Conservation (phyloP, 2,888 invertebrate genomes). For the Nowickia ferox region DNA sequence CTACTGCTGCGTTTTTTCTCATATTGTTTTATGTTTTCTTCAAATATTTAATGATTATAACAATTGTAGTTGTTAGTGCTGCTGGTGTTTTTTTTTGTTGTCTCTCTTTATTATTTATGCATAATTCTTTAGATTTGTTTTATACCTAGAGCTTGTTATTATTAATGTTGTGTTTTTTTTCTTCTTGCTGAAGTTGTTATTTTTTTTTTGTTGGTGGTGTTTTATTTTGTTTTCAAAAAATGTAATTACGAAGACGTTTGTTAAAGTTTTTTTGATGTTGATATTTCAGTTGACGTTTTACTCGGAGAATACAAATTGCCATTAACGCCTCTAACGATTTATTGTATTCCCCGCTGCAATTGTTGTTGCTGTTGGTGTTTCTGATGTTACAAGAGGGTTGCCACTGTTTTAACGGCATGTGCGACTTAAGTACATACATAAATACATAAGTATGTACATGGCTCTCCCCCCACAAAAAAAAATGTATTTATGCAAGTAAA, state of each 20-base stretch:
- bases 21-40: conserved; percentile 20
- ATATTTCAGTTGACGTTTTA: conserved; percentile 71
- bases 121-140: conserved; percentile 61
- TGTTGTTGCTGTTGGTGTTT: conserved; percentile 36
- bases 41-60: background rate
- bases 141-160: conserved; percentile 64
- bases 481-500: conserved; percentile 15
- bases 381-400: conserved; percentile 46
- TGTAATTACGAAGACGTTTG: conserved; percentile 68
- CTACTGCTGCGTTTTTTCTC: background rate
- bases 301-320: conserved; percentile 66
- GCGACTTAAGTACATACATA: conserved; percentile 44
- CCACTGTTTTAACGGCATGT: conserved; percentile 67
- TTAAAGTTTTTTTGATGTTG: conserved; percentile 60
- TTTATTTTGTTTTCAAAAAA: conserved; percentile 40
- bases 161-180: conserved; percentile 53
- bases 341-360: conserved; percentile 52
- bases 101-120: conserved; percentile 38
- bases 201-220: conserved; percentile 37
- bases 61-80: conserved; percentile 31
- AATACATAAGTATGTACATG: too few species aligned
- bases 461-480: conserved; percentile 1
- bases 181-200: conserved; percentile 27
- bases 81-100: conserved; percentile 5
- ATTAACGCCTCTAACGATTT: conserved; percentile 70